Evolutionary conservation across 1,140 invertebrate genomes (phyloP).

Genomic region (Paralvinella palmiformis): DNA sequence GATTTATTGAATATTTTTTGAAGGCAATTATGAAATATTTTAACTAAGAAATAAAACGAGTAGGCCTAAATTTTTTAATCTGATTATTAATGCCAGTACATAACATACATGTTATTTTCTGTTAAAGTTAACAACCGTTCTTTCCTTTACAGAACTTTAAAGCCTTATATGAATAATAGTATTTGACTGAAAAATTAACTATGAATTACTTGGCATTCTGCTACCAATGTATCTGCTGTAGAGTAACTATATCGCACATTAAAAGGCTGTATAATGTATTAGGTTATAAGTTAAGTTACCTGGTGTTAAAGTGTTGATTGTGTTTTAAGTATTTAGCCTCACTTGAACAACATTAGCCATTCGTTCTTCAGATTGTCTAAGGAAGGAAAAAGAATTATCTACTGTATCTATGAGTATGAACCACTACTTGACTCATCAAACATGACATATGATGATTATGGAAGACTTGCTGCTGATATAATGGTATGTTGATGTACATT

Average conservation of each 20-base stretch:
- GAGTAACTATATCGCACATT: background rate
- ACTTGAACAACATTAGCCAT: background rate
- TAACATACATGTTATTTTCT: background rate
- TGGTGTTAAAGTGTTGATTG: background rate
- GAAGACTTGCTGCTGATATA: slow-evolving; percentile 80
- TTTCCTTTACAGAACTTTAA: background rate
- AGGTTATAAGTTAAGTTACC: background rate
- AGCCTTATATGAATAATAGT: background rate
- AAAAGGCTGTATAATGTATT: background rate
- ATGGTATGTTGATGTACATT: slow-evolving; percentile 55
- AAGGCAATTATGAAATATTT: background rate
- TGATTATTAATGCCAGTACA: background rate
- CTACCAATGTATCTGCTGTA: background rate
- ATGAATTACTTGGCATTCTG: background rate
- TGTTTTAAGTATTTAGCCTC: background rate
- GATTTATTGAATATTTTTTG: too few relatives aligned
- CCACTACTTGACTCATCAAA: slow-evolving; percentile 86
- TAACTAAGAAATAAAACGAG: background rate
- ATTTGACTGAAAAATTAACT: background rate
- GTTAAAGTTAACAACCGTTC: background rate
- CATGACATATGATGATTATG: slow-evolving; percentile 88
- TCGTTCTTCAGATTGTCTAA: slow-evolving; percentile 19
- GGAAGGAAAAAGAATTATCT: slow-evolving; percentile 61
- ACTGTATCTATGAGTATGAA: slow-evolving; percentile 79
- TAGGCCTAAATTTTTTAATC: slow-evolving; percentile 11